Base-by-base conservation (phyloP, 1,140 invertebrate genomes). In the Agrilus planipennis region DNA sequence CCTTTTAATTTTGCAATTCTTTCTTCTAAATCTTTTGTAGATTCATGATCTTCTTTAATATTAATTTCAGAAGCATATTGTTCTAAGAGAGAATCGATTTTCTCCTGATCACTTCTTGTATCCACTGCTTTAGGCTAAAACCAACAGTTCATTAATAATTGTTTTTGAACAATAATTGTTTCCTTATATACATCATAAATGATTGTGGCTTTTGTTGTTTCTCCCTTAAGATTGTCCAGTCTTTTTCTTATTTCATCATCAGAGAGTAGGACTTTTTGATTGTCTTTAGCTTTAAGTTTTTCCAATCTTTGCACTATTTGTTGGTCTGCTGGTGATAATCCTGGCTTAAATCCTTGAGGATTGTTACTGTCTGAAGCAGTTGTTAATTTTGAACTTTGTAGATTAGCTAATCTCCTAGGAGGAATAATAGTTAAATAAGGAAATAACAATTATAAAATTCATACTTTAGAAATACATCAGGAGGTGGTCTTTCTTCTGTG, bases 231-330 rank as follows among this genome's bases (percentile, higher is more conserved):
- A 48, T 68, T 70, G 2, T 70, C 68, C 7, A 78, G 56, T 42
- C 75, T 62, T 25, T 59, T 47, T 40, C 67, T 60, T 31, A 77
- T 50, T 36, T 36, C 34, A 3, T 36, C 34, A 7, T 36, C 34
- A 3, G 34, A 36, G 16, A 62, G 61, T 7, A 58, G 47, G 11
- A 64, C 60, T 17, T 61, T 50, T 4, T 51, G 47, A 12, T 51
- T 54, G 34, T 51, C 52, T 27, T 70, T 62, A 41, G 66, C 65
- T 53, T 73, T 75, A 3, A 79, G 58, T 50, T 69, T 71, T 54
- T 76, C 68, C 38, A 81, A 58, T 10, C 76, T 60, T 37, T 75
- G 68, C 6, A 65, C 61, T 27, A 79, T 69, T 48, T 73, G 66
- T 25, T 67, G 57, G 54, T 69, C 68, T 25, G 61, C 56, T 21